Percentiles rank a stretch among this genome's conserved stretches.
Conservation (phyloP, 2,797 vertebrate genomes). For the Echeneis naucrates region DNA sequence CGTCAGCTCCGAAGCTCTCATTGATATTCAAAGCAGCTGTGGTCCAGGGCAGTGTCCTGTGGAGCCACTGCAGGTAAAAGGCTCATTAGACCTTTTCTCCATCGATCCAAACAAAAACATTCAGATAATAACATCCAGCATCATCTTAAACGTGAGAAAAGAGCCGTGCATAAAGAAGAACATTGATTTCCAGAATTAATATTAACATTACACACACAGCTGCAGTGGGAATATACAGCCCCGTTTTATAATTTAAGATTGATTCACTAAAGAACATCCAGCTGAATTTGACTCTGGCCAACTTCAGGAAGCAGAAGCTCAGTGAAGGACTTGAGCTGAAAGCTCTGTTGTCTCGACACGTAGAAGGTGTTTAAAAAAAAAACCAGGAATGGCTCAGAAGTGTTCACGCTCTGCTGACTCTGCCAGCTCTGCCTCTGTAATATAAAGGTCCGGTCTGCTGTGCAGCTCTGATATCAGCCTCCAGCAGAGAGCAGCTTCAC, state of each 20-base stretch:
- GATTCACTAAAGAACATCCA: too few species aligned
- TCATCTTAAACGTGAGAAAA: too few species aligned
- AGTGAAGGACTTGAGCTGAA: background rate
- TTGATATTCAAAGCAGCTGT: background rate
- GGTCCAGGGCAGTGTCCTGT: background rate
- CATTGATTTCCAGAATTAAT: too few species aligned
- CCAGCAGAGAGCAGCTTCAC: background rate
- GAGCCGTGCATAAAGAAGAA: too few species aligned
- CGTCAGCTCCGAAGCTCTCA: too few species aligned
- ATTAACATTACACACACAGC: too few species aligned
- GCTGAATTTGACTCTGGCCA: too few species aligned
- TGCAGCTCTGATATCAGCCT: constrained; percentile 17
- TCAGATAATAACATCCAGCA: background rate
- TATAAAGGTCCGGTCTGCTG: constrained; percentile 3
- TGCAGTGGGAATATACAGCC: too few species aligned
- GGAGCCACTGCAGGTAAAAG: background rate
- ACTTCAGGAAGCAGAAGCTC: background rate
- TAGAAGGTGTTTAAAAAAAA: background rate
- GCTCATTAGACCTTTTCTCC: background rate
- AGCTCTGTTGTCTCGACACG: background rate
- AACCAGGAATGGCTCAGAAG: constrained; percentile 2
- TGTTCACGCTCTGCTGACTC: background rate
- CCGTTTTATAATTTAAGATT: too few species aligned
- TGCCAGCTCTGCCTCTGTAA: background rate
- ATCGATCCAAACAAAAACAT: background rate